Conservation (phyloP, 1,140 invertebrate species). For the Micrasema longulum region DNA sequence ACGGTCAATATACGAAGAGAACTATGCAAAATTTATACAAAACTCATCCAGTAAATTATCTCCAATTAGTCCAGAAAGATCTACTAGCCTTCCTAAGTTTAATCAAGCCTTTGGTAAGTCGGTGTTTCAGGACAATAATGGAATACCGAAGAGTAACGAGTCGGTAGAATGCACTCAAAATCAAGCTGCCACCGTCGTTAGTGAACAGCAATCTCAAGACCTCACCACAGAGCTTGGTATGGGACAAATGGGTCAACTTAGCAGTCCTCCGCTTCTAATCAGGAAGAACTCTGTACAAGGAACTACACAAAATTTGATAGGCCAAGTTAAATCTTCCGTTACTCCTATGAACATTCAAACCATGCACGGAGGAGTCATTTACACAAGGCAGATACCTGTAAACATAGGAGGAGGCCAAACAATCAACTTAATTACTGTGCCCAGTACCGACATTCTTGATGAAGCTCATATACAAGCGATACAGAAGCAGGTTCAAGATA, state of each 20-base stretch:
- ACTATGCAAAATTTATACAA: slow-evolving; percentile 69
- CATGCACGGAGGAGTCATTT: slow-evolving; percentile 73
- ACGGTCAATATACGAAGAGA: slow-evolving; percentile 68
- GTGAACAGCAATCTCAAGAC: slow-evolving; percentile 40
- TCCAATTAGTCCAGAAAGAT: slow-evolving; percentile 57
- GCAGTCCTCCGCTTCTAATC: slow-evolving; percentile 62
- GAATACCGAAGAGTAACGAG: slow-evolving; percentile 37
- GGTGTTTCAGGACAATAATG: slow-evolving; percentile 66
- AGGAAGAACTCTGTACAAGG: slow-evolving; percentile 60
- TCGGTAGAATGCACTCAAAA: slow-evolving; percentile 54
- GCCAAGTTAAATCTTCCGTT: slow-evolving; percentile 65
- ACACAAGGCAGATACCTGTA: slow-evolving; percentile 71
- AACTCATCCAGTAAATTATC: slow-evolving; percentile 59
- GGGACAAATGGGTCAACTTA: slow-evolving; percentile 62
- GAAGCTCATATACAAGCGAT: slow-evolving; percentile 56
- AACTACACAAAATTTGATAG: slow-evolving; percentile 61
- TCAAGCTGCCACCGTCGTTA: slow-evolving; percentile 52
- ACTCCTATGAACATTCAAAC: slow-evolving; percentile 68
- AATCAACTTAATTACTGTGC: slow-evolving; percentile 71
- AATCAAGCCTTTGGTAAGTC: slow-evolving; percentile 83
- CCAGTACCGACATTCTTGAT: slow-evolving; percentile 63
- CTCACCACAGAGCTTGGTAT: slow-evolving; percentile 56
- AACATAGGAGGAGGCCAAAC: slow-evolving; percentile 69
- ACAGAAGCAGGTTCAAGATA: slow-evolving; percentile 51
- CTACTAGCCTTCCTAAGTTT: slow-evolving; percentile 76